Evolutionary conservation across 2,113 vertebrate genomes (phyloP), one percentile per base, ranked within the genome.

Genomic region (Oreochromis niloticus): DNA sequence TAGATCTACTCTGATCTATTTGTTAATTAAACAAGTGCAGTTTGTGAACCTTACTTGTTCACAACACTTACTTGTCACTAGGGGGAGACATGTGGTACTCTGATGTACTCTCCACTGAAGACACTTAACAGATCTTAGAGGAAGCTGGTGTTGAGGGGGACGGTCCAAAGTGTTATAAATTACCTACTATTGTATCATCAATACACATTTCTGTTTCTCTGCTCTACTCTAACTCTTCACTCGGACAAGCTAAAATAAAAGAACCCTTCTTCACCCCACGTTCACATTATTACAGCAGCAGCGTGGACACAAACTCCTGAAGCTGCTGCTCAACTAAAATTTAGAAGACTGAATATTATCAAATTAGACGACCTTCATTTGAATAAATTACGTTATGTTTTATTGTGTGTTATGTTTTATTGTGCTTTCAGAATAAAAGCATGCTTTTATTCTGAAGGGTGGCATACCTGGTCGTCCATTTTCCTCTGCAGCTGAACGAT

Each of bases 401-500:
- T 19, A 75, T 75, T 50, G 43, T 32, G 14, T 24, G 2, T 19
- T 14, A 30, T 73, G 39, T 19, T 68, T 78, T 19, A 75, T 75
- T 50, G 43, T 32, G 14, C 24, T 17, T 24, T 27, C 55, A 57
- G 27, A 78, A 78, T 78, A 52, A 78, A 78, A 52, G 50, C 17
- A 30, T 5, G 71, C 71, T 50, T 63, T 24, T 24, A 24, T 24
- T 24, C 24, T 24, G 24, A 24, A 24, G 24, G 59, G 14, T 75
- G 16, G 24, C 2, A 6, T 75, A 99, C 98, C 98, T 99, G 97
- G 52, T 98, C 98, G 0, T 99, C 97, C 5, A 99, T 96, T 95
- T 98, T 99, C 91, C 98, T 97, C 91, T 98, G 98, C 17, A 99
- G 97, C 93, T 99, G 98, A 1, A 99, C 97, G 19, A 99, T 98